phyloP scores from a whole-genome alignment of 2,797 vertebrate species.

The Schizothorax lantsangensis region DNA sequence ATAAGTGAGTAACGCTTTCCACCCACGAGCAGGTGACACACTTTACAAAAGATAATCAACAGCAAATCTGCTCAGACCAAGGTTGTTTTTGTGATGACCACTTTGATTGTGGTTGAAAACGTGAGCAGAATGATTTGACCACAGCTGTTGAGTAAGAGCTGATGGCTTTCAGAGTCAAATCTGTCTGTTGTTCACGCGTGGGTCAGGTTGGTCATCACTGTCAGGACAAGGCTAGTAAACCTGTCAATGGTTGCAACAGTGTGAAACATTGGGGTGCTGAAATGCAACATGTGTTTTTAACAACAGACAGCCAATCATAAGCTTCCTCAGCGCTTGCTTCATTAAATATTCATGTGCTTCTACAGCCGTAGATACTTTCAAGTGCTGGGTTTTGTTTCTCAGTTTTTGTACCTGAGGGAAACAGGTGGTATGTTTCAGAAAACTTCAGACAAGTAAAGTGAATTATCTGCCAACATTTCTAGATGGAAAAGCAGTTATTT shows the following conservation, averaged over 20 bases:
- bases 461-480: background rate
- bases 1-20: constrained; percentile 80
- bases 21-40: constrained; percentile 29
- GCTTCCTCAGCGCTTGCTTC: background rate
- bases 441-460: background rate
- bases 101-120: constrained; percentile 6
- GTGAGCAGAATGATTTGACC: background rate
- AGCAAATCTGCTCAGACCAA: background rate
- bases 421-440: background rate
- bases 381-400: background rate
- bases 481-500: background rate
- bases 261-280: background rate
- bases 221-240: background rate
- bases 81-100: background rate
- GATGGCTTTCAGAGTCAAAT: background rate
- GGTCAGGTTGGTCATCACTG: background rate
- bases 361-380: background rate
- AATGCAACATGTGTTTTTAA: constrained; percentile 10
- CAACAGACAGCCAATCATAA: background rate
- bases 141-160: background rate
- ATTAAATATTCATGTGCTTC: constrained; percentile 1
- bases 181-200: background rate
- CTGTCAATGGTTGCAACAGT: background rate
- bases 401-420: constrained; percentile 13
- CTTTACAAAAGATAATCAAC: constrained; percentile 9